phyloP scores from a whole-genome alignment of 2,888 invertebrate genomes.

The Caradrina clavipalpis region DNA sequence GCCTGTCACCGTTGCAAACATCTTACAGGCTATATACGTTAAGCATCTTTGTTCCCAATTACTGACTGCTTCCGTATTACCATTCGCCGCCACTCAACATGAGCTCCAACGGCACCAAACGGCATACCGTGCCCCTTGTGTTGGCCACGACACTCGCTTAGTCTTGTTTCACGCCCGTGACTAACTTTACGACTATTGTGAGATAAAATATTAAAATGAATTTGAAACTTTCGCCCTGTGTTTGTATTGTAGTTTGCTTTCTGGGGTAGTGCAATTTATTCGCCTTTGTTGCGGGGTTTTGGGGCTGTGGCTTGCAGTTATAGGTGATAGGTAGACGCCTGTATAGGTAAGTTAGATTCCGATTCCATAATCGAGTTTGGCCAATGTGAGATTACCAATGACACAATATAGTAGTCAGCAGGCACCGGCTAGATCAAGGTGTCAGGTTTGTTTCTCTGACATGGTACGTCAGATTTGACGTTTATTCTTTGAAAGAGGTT shows the following conservation, averaged over 20 bases:
- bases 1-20: conserved; percentile 28
- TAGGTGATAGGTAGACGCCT: background rate
- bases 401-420: too few species aligned
- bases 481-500: background rate
- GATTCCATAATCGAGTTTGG: background rate
- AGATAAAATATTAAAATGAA: conserved; percentile 90
- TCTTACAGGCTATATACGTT: conserved; percentile 5
- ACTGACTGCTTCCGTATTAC: conserved; percentile 43
- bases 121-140: conserved; percentile 60
- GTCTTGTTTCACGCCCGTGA: conserved; percentile 82
- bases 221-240: conserved; percentile 87
- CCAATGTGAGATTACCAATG: conserved; percentile 25
- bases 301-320: conserved; percentile 48
- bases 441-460: background rate
- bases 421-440: background rate
- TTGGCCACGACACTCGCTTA: conserved; percentile 75
- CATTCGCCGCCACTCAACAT: conserved; percentile 46
- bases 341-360: background rate
- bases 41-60: conserved; percentile 40
- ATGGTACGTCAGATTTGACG: background rate
- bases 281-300: conserved; percentile 49
- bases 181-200: conserved; percentile 88
- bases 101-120: conserved; percentile 51
- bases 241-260: conserved; percentile 83
- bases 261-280: conserved; percentile 73